phyloP scores from a whole-genome alignment of 1,140 invertebrate species.

The Danaus melanippus region DNA sequence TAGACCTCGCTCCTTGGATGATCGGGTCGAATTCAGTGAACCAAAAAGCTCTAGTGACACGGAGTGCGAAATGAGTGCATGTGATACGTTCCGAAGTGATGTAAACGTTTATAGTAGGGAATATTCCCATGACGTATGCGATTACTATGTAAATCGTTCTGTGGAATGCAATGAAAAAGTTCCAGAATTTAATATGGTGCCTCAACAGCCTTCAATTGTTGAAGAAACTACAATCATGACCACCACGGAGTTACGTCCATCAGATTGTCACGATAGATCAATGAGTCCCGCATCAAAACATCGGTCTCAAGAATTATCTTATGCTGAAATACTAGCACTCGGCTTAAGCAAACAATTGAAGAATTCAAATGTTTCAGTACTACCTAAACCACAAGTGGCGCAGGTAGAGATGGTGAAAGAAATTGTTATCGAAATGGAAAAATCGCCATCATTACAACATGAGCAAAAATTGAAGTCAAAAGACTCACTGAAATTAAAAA shows the following conservation, averaged over 20 bases:
- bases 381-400: conserved; percentile 56
- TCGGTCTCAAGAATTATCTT: conserved; percentile 73
- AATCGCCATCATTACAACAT: conserved; percentile 26
- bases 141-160: conserved; percentile 2
- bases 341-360: conserved; percentile 69
- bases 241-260: conserved; percentile 22
- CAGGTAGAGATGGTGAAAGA: conserved; percentile 56
- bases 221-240: conserved; percentile 6
- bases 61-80: conserved; percentile 31
- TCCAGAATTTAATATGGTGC: conserved; percentile 7
- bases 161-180: conserved; percentile 7
- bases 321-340: conserved; percentile 81
- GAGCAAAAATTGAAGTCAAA: conserved; percentile 34
- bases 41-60: conserved; percentile 29
- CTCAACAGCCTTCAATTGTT: conserved; percentile 1
- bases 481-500: conserved; percentile 32
- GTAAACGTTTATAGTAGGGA: conserved; percentile 20
- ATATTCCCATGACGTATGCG: conserved; percentile 10
- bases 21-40: conserved; percentile 24
- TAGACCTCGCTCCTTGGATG: conserved; percentile 13
- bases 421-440: conserved; percentile 48
- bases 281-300: conserved; percentile 31
- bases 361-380: conserved; percentile 33
- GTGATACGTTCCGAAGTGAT: conserved; percentile 25
- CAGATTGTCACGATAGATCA: conserved; percentile 29